Conservation (phyloP, 2,888 invertebrate genomes). For the Graphium colonna region DNA sequence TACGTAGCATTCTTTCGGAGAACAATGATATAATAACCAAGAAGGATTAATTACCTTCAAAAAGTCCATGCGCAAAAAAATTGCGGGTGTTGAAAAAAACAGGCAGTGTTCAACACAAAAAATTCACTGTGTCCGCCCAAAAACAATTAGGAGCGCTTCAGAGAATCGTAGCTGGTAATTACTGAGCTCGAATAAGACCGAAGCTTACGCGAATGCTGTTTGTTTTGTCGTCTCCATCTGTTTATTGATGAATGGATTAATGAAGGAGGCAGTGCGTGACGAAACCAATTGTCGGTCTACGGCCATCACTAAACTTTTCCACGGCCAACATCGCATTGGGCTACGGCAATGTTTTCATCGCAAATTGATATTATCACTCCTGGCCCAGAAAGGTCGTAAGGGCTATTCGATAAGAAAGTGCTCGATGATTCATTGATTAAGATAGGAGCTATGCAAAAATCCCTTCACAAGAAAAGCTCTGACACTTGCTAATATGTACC, state of each 20-base stretch:
- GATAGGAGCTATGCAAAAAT: too few relatives aligned
- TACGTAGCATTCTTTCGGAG: not conserved
- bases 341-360: slow-evolving; percentile 11
- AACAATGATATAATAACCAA: not conserved
- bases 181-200: not conserved
- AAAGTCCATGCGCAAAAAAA: slow-evolving; percentile 1
- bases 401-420: too few relatives aligned
- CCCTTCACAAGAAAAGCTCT: too few relatives aligned
- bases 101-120: not conserved
- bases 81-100: not conserved
- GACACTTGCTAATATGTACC: too few relatives aligned
- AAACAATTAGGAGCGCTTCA: slow-evolving; percentile 13
- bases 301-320: slow-evolving; percentile 4
- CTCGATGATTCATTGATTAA: too few relatives aligned
- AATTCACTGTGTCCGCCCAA: not conserved
- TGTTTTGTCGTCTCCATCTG: slow-evolving; percentile 14
- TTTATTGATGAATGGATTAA: slow-evolving; percentile 15
- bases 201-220: not conserved
- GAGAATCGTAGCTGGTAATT: slow-evolving; percentile 11
- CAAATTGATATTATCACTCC: too few relatives aligned
- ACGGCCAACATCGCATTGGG: not conserved
- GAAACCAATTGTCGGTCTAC: slow-evolving; percentile 28
- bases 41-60: slow-evolving; percentile 1
- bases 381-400: too few relatives aligned
- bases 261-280: slow-evolving; percentile 29